phyloP scores from a whole-genome alignment of 2,113 vertebrate genomes.

The Trochalopteron elliotii region DNA sequence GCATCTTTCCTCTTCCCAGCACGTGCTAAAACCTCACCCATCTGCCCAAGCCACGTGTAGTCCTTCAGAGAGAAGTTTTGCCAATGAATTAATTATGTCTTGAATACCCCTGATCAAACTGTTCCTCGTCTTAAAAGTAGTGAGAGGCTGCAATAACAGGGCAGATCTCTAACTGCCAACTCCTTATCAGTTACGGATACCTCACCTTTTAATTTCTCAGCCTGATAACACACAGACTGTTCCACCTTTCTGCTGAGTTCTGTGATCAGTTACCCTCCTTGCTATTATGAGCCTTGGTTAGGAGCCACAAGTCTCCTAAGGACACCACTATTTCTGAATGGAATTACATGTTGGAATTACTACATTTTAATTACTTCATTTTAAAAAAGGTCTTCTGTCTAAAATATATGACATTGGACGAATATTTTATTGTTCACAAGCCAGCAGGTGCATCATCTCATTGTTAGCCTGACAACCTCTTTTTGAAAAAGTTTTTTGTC shows the following conservation, averaged over 20 bases:
- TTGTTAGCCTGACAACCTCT: neutral
- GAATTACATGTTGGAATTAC: neutral
- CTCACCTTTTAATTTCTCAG: neutral
- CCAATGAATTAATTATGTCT: neutral
- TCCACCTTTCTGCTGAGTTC: neutral
- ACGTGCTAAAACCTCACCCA: neutral
- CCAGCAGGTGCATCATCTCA: neutral
- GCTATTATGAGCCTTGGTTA: neutral
- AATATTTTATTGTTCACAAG: neutral
- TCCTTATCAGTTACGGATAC: neutral
- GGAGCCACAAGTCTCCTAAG: neutral
- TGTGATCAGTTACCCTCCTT: neutral
- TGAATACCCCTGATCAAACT: neutral
- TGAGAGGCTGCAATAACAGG: neutral
- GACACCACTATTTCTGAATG: neutral
- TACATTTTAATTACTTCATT: neutral
- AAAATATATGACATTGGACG: neutral
- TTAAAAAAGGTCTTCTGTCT: neutral
- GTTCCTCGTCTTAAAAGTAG: neutral
- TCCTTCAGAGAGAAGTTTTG: neutral
- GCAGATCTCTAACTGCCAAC: neutral
- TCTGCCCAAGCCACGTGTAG: neutral
- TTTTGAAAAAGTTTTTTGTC: neutral
- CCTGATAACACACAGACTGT: neutral
- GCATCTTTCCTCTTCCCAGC: neutral